These are phyloP conservation scores for Darevskia nairensis DNA, from an alignment of 2,797 vertebrate species.

Conservation along the genomic window DNA sequence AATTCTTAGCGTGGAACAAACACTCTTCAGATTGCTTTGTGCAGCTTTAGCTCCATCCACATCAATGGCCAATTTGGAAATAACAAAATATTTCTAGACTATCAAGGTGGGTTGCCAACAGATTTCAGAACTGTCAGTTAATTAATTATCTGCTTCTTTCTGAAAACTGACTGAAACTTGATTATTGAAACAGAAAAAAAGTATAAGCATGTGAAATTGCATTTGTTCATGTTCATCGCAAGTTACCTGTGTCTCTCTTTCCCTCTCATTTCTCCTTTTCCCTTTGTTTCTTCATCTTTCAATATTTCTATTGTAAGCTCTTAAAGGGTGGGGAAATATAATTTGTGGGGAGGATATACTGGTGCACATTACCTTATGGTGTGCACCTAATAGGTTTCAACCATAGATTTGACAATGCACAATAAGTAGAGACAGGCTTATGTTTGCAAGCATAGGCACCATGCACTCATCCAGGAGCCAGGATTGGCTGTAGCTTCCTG, in stretches of 20 bases:
- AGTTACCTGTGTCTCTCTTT: not conserved
- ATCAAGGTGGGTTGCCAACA: not conserved
- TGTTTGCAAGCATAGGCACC: not conserved
- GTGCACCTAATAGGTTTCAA: not conserved
- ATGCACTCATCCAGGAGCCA: not conserved
- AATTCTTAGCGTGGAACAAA: not conserved
- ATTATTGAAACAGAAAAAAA: slow-evolving; percentile 5
- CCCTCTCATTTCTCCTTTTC: not conserved
- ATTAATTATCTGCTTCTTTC: slow-evolving; percentile 6
- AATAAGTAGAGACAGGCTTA: not conserved
- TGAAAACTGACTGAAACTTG: not conserved
- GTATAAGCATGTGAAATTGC: not conserved
- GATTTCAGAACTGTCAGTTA: not conserved
- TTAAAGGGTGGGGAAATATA: no score
- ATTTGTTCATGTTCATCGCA: not conserved
- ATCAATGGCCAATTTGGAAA: not conserved
- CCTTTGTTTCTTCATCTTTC: not conserved
- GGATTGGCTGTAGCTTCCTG: not conserved
- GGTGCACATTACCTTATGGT: no score
- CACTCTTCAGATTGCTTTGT: not conserved
- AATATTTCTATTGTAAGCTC: not conserved
- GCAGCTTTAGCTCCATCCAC: not conserved
- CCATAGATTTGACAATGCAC: not conserved
- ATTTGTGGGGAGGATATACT: no score
- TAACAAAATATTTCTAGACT: not conserved